Evolutionary conservation across 1,140 invertebrate species (phyloP), one percentile per base, ranked within the genome.

Genomic region (Bicyclus anynana): DNA sequence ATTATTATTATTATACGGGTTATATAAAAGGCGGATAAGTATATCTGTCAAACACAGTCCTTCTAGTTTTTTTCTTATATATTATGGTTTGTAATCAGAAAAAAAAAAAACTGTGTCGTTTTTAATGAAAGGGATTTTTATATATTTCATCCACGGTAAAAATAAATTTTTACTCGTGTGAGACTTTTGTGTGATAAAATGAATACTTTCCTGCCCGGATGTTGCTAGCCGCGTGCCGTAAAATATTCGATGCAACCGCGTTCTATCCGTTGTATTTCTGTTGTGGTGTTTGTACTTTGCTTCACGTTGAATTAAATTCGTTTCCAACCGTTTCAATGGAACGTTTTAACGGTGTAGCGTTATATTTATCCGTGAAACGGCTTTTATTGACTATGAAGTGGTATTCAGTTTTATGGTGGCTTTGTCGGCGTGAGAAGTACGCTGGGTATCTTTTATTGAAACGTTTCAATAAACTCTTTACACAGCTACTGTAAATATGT

Each of bases 141-240:
- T 9, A 2, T 44, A 20, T 44, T 20, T 20, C 6, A 44, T 16
- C 20, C 29, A 38, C 13, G 14, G 16, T 20, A 64, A 65, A 71
- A 66, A 23, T 23, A 23, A 2, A 57, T 66, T 73, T 75, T 72
- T 68, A 72, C 53, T 77, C 63, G 72, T 67, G 50, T 20, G 57
- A 54, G 51, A 47, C 53, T 68, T 68, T 71, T 72, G 62, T 74
- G 65, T 70, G 71, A 77, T 74, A 80, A 77, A 80, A 77, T 48
- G 74, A 76, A 77, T 69, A 63, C 50, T 74, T 80, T 74, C 74
- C 70, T 68, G 72, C 67, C 59, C 72, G 70, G 67, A 71, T 61
- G 64, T 68, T 61, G 37, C 5, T 21, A 20, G 40, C 40, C 10
- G 40, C 55, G 42, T 44, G 26, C 40, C 37, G 48, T 29, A 38